Evolutionary conservation across 2,888 invertebrate species (phyloP).

Genomic region (Archaeoteleia sp.): DNA sequence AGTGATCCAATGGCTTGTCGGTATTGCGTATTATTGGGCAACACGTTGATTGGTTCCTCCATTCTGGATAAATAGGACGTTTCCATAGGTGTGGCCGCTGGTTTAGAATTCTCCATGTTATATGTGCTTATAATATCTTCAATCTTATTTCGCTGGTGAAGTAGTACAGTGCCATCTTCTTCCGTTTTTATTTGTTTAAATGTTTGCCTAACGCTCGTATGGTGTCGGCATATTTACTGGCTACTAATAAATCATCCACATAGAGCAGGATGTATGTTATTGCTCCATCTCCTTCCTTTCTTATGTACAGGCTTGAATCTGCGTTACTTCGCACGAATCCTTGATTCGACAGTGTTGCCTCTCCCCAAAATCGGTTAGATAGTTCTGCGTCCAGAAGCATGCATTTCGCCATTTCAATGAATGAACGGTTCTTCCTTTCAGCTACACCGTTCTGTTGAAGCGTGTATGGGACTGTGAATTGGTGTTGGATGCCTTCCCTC

Average conservation of each 20-base stretch:
- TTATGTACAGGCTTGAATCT: conserved; percentile 31
- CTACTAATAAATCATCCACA: conserved; percentile 43
- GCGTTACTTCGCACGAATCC: conserved; percentile 11
- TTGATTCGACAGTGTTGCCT: background rate
- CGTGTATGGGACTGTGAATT: conserved; percentile 27
- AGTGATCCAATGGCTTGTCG: conserved; percentile 20
- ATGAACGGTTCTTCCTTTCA: background rate
- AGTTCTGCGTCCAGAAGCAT: background rate
- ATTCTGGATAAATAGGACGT: conserved; percentile 1
- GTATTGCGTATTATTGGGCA: conserved; percentile 17
- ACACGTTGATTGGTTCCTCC: background rate
- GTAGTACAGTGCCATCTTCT: conserved; percentile 19
- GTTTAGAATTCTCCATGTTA: conserved; percentile 22
- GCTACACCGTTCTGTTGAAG: conserved; percentile 2
- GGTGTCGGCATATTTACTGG: conserved; percentile 1
- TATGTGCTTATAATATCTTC: conserved; percentile 25
- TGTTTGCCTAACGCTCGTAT: conserved; percentile 13
- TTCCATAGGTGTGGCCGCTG: conserved; percentile 39
- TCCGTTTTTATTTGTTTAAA: conserved; percentile 29
- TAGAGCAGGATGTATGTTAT: conserved; percentile 32
- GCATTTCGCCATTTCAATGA: background rate
- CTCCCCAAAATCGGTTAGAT: background rate
- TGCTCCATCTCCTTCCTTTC: background rate
- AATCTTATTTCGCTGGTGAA: conserved; percentile 35
- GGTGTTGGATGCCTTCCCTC: conserved; percentile 22